Conservation (phyloP, 2,797 vertebrate genomes). For the Lindbergichthys nudifrons region DNA sequence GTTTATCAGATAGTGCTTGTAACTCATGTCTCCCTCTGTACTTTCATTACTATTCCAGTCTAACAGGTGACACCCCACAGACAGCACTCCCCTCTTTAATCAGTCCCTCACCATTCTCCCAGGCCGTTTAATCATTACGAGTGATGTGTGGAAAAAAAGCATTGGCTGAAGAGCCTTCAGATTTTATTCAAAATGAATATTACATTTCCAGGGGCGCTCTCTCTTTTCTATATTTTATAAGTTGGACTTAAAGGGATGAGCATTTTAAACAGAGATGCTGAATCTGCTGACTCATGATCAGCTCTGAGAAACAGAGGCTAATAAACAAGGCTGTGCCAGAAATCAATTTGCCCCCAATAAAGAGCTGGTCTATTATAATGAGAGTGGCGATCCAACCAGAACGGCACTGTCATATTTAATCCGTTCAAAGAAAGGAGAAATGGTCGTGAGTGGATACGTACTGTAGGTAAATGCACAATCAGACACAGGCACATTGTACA, state of each 20-base stretch:
- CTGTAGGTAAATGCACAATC: constrained; percentile 19
- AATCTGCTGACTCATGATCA: constrained; percentile 71
- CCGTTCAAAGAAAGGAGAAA: constrained; percentile 37
- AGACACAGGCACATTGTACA: constrained; percentile 3
- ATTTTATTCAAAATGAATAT: constrained; percentile 55
- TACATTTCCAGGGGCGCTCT: constrained; percentile 38
- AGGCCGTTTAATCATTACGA: constrained; percentile 48
- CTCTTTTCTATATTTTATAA: constrained; percentile 57
- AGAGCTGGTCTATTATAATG: constrained; percentile 68
- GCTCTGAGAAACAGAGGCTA: constrained; percentile 59
- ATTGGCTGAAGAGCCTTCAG: constrained; percentile 25
- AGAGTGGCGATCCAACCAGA: constrained; percentile 59
- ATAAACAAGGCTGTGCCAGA: constrained; percentile 70
- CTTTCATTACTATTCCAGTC: constrained; percentile 26
- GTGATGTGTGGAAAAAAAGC: constrained; percentile 39
- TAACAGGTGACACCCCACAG: constrained; percentile 47
- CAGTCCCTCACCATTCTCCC: constrained; percentile 33
- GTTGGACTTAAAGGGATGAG: constrained; percentile 26
- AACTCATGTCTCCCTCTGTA: constrained; percentile 23
- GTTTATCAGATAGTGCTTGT: constrained; percentile 32
- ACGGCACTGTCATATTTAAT: constrained; percentile 69
- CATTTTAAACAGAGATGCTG: constrained; percentile 40
- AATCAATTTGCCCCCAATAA: constrained; percentile 76
- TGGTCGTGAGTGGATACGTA: constrained; percentile 30
- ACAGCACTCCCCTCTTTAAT: constrained; percentile 44